Evolutionary conservation across 2,113 vertebrate species (phyloP), one percentile per base, ranked within the genome.

Genomic region (Siniperca chuatsi): DNA sequence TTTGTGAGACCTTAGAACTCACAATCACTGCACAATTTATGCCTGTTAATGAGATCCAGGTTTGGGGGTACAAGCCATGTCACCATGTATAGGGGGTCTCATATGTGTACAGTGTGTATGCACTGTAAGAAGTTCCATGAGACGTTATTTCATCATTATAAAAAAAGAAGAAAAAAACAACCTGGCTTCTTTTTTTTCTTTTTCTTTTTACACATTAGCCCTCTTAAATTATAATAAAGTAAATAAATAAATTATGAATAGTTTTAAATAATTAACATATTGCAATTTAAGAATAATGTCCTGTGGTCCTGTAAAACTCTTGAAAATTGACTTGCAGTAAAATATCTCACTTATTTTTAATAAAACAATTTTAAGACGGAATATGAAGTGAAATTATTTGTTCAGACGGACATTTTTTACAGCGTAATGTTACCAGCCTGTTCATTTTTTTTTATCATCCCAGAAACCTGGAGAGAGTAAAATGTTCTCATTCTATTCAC

Each of bases 21-120:
- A 6, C 23, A 64, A 37, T 10, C 29, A 46, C n/a, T 72, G 52
- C 60, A 68, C 13, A 8, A 4, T 65, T 42, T 33, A 3, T 75
- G 44, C 3, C 15, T 40, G 65, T 16, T 84, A 67, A 88, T 75
- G 44, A 44, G 74, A 29, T 78, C 64, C 81, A 78, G 68, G 61
- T 81, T 25, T 78, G 10, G 3, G 52, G 62, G 3, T 8, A 11
- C 8, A 23, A 33, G 37, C 35, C 50, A 1, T 46, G 8, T 35
- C 52, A 67, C 52, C 37, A 62, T 62, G 37, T 58, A 29, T 8
- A 40, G n/a, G 5, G 46, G 6, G 35, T 13, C 61, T 74, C 0
- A 0, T 35, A 23, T 70, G 25, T 69, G 12, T 20, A 33, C 40
- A 66, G 40, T 66, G 6, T 44, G 21, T n/a, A 23, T 8, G 18